Base-by-base conservation (phyloP, 2,888 invertebrate genomes). In the Andrena minutula region DNA sequence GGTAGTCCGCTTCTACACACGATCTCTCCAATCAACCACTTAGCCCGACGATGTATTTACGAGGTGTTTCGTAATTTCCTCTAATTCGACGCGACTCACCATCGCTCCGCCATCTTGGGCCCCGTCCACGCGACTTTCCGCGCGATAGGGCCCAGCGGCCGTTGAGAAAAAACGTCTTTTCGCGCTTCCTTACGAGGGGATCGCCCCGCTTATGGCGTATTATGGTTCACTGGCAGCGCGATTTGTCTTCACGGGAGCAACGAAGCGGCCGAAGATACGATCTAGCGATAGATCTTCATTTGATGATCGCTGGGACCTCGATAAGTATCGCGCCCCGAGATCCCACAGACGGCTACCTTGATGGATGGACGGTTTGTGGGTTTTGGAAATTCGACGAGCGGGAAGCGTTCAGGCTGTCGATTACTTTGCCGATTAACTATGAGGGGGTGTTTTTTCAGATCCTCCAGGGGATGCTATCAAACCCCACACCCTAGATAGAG, bases 31-130 rank as follows among this genome's bases (percentile, higher is more conserved):
- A 93, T 93, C 93, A 93, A 93, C 93, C 93, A 93, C 93, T 93
- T 93, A 93, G 78, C 90, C 90, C 91, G 92, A 91, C 93, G 93
- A 93, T 93, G 91, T 93, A 93, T 93, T 93, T 93, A 93, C 93
- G 93, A 93, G 93, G 93, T 93, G 93, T 93, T 93, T 92, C 89
- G 92, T 93, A 93, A 93, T 93, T 93, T 92, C 90, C 93, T 93
- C 93, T 92, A 93, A 93, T 93, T 93, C 91, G 90, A 91, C 88
- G 89, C 87, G 90, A 90, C 87, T 80, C 79, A 75, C 77, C 82
- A 47, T 65, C 65, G 58, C 49, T 61, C 74, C 84, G 80, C 84
- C 75, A 73, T 61, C 49, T 20, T 41, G 41, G 41, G 41, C 58
- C 56, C 16, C 23, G 7, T 6, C 51, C 76, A 79, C 76, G 76